A percentile compares a stretch with the other conserved stretches of the same genome.
These are phyloP conservation scores for Euspilapteryx auroguttella DNA, from an alignment of 2,888 invertebrate genomes.

Conservation along the genomic window DNA sequence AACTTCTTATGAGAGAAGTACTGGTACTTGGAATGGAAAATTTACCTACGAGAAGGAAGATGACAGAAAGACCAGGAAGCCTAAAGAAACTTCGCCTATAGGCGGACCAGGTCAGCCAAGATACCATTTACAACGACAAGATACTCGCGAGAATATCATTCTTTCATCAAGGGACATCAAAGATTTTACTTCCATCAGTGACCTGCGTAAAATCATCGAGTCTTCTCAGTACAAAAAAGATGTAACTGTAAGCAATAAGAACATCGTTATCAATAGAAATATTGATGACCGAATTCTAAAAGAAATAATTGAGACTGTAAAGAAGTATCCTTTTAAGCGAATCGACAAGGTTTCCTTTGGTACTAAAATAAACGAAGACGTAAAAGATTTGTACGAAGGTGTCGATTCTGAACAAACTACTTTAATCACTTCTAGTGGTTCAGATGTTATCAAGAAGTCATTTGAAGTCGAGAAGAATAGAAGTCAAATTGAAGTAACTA, in stretches of 20 bases:
- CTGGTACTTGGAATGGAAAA: slow-evolving; percentile 61
- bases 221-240: slow-evolving; percentile 41
- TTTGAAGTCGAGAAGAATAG: slow-evolving; percentile 48
- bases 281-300: slow-evolving; percentile 45
- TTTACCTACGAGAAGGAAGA: slow-evolving; percentile 54
- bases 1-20: slow-evolving; percentile 45
- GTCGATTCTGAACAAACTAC: slow-evolving; percentile 41
- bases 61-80: slow-evolving; percentile 31
- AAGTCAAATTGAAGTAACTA: slow-evolving; percentile 53
- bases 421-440: slow-evolving; percentile 28
- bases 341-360: slow-evolving; percentile 57
- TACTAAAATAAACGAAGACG: slow-evolving; percentile 60
- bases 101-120: slow-evolving; percentile 39
- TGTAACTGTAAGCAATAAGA: slow-evolving; percentile 45
- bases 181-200: slow-evolving; percentile 51
- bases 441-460: slow-evolving; percentile 39
- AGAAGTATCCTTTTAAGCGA: slow-evolving; percentile 50
- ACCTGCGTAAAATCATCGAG: slow-evolving; percentile 46
- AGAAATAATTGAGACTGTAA: slow-evolving; percentile 51
- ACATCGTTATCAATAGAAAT: slow-evolving; percentile 47
- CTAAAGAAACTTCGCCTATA: slow-evolving; percentile 43
- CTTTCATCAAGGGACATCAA: slow-evolving; percentile 48
- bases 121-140: slow-evolving; percentile 46
- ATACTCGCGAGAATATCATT: slow-evolving; percentile 51
- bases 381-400: slow-evolving; percentile 57